A percentile compares a stretch with the other conserved stretches of the same genome.
These are phyloP conservation scores for Saguinus midas DNA, from an alignment of 2,113 vertebrate genomes.

Conservation along the genomic window DNA sequence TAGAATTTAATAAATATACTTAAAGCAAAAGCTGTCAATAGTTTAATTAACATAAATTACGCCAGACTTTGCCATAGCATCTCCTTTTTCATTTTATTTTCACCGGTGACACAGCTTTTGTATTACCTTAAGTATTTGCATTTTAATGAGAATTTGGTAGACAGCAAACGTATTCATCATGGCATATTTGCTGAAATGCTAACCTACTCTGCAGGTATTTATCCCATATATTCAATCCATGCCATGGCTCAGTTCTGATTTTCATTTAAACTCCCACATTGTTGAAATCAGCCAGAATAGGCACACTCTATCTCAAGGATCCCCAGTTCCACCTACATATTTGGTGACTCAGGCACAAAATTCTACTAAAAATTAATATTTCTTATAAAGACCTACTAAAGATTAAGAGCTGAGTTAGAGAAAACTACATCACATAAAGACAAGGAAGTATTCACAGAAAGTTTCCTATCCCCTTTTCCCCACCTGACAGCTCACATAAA, in stretches of 20 bases:
- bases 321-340: not conserved
- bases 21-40: not conserved
- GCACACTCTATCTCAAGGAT: not conserved
- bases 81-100: not conserved
- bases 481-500: not conserved
- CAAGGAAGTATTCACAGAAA: not conserved
- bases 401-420: not conserved
- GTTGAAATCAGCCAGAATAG: not conserved
- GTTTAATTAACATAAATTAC: not conserved
- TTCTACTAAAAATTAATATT: not conserved
- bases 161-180: not conserved
- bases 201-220: not conserved
- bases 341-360: not conserved
- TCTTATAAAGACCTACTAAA: not conserved
- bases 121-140: not conserved
- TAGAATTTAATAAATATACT: not conserved
- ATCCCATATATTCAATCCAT: not conserved
- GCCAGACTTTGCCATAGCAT: not conserved
- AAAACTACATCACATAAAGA: not conserved
- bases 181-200: not conserved
- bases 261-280: not conserved
- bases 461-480: not conserved
- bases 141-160: not conserved
- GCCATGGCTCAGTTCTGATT: not conserved
- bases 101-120: not conserved